These are phyloP conservation scores for Acestrorhynchus altus DNA, from an alignment of 2,797 vertebrate genomes.

Conservation along the genomic window DNA sequence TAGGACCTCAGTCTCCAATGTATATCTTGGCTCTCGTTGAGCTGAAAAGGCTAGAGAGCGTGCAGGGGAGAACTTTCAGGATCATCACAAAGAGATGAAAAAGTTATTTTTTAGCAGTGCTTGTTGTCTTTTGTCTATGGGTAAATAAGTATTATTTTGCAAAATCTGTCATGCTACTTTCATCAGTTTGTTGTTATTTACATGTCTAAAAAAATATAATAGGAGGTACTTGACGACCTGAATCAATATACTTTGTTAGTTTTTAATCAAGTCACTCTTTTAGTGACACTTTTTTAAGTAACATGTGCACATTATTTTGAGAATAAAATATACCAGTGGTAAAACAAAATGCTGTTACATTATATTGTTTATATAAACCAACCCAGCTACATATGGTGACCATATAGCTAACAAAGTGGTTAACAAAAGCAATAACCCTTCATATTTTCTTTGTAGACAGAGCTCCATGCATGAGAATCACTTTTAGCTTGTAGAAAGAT, in stretches of 20 bases:
- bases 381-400: no score
- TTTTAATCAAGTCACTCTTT: neutral
- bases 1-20: conserved; percentile 63
- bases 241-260: neutral
- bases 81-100: conserved; percentile 57
- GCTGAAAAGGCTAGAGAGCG: conserved; percentile 70
- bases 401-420: no score
- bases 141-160: neutral
- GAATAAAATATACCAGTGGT: neutral
- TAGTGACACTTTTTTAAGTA: neutral
- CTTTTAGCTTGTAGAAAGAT: no score
- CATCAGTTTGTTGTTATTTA: no score
- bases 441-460: no score
- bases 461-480: no score
- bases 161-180: neutral
- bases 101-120: neutral
- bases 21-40: conserved; percentile 75
- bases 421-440: no score
- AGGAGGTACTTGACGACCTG: no score
- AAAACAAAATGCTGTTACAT: no score
- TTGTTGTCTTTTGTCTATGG: neutral
- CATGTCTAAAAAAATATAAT: no score
- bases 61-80: conserved; percentile 67
- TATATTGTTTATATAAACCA: no score
- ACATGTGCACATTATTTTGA: neutral